These are phyloP conservation scores for Neopipo cinnamomea DNA, from an alignment of 2,113 vertebrate species.

Conservation along the genomic window DNA sequence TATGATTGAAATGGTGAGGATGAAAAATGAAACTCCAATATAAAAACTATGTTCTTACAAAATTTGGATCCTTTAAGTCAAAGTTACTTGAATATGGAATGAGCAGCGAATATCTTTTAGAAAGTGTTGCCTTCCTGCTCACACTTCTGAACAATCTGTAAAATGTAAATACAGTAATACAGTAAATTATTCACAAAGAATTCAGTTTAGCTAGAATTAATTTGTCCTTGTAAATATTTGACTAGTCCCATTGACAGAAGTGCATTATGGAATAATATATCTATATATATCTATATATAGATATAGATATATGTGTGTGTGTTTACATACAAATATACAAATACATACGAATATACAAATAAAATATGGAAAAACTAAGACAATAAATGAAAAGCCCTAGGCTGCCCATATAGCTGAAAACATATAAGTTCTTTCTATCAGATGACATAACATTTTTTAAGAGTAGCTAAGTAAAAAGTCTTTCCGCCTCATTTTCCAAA, in stretches of 20 bases:
- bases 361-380: not conserved
- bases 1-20: not conserved
- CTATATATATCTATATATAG: too few relatives aligned
- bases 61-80: not conserved
- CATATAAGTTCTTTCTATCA: not conserved
- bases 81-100: not conserved
- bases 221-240: not conserved
- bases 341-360: not conserved
- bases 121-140: accelerated
- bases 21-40: not conserved
- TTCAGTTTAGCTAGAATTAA: not conserved
- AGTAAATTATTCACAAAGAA: not conserved
- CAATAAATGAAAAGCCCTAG: not conserved
- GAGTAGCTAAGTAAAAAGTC: not conserved
- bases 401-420: not conserved
- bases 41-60: not conserved
- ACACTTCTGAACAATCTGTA: not conserved
- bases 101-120: not conserved
- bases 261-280: not conserved
- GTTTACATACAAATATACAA: not conserved
- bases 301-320: too few relatives aligned
- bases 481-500: not conserved
- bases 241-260: not conserved
- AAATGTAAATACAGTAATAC: not conserved
- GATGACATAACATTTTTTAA: not conserved